Evolutionary conservation across 2,797 vertebrate species (phyloP).

Genomic region (Microchirus variegatus): DNA sequence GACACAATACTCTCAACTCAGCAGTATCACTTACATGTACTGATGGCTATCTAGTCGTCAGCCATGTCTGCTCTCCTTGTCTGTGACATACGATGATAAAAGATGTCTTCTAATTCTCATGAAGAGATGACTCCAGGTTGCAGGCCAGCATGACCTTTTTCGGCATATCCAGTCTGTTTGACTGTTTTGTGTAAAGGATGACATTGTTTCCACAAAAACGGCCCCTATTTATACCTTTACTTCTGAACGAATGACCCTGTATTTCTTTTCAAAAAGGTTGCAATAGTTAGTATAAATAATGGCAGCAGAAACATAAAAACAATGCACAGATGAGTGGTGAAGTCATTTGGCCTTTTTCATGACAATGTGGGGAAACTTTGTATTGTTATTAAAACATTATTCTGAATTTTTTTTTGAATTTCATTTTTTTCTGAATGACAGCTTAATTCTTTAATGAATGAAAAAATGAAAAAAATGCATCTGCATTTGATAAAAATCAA

Average conservation of each 20-base stretch:
- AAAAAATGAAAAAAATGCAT: too few species aligned
- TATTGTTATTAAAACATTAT: too few species aligned
- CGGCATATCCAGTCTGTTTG: slow-evolving; percentile 13
- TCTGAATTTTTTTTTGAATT: too few species aligned
- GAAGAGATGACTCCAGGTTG: slow-evolving; percentile 41
- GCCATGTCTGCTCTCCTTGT: slow-evolving; percentile 59
- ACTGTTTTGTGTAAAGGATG: slow-evolving; percentile 37
- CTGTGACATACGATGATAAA: slow-evolving; percentile 50
- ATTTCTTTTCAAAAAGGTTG: slow-evolving; percentile 8
- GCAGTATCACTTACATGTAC: slow-evolving; percentile 65
- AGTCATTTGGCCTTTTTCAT: not conserved
- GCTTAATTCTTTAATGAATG: too few species aligned
- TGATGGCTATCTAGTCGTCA: slow-evolving; percentile 64
- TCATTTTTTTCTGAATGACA: too few species aligned
- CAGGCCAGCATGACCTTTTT: slow-evolving; percentile 18
- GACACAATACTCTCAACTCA: slow-evolving; percentile 33
- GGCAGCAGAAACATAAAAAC: slow-evolving; percentile 4
- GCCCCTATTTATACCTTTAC: slow-evolving; percentile 38
- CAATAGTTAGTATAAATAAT: slow-evolving; percentile 27
- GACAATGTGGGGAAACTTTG: too few species aligned
- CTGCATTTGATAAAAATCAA: too few species aligned
- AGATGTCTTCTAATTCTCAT: slow-evolving; percentile 59
- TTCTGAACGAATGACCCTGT: slow-evolving; percentile 9
- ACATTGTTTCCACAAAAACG: slow-evolving; percentile 34
- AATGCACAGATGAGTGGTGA: not conserved